phyloP scores from a whole-genome alignment of 1,140 invertebrate species.

The Ips typographus region DNA sequence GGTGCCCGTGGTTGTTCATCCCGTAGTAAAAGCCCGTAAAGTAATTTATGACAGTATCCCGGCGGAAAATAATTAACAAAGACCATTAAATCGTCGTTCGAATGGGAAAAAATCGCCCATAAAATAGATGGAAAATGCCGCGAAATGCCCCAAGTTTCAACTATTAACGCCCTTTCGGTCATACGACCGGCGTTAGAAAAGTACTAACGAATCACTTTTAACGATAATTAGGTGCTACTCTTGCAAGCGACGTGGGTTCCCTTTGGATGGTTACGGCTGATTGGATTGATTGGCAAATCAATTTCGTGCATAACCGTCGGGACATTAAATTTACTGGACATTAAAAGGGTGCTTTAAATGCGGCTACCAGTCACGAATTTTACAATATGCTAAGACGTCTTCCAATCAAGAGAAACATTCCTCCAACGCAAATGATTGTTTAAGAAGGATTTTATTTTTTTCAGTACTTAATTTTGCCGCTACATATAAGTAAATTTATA shows the following conservation, averaged over 20 bases:
- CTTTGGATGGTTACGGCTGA: neutral
- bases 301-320: neutral
- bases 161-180: slow-evolving; percentile 7
- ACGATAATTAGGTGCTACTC: slow-evolving; percentile 19
- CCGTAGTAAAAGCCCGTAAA: neutral
- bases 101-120: slow-evolving; percentile 8
- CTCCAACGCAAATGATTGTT: too few relatives aligned
- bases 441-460: too few relatives aligned
- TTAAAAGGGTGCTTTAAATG: too few relatives aligned
- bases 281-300: neutral
- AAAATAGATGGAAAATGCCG: slow-evolving; percentile 13
- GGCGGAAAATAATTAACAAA: slow-evolving; percentile 14
- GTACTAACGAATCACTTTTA: slow-evolving; percentile 7
- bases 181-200: slow-evolving; percentile 1
- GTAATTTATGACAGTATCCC: slow-evolving; percentile 5
- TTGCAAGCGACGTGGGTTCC: neutral
- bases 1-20: too few relatives aligned
- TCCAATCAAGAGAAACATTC: too few relatives aligned
- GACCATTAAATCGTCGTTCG: neutral
- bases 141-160: slow-evolving; percentile 7
- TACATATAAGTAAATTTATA: too few relatives aligned
- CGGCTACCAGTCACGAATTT: too few relatives aligned
- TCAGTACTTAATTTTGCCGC: too few relatives aligned
- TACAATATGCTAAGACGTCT: too few relatives aligned
- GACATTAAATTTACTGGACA: too few relatives aligned